Conservation (phyloP, 2,113 vertebrate species). For the Smithornis capensis region DNA sequence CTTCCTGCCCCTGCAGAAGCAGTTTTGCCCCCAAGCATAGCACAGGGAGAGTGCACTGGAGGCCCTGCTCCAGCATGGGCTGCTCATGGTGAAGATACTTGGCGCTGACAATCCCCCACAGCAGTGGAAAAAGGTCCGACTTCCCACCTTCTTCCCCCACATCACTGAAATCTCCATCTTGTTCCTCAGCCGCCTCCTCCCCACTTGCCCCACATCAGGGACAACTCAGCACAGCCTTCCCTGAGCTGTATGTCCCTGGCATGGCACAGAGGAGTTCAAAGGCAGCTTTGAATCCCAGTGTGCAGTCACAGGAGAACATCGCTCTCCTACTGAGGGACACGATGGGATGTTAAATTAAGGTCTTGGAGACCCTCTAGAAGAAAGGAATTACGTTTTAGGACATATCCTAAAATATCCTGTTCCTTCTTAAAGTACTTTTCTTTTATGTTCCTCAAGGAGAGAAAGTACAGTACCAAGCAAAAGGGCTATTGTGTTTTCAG, state of each 20-base stretch:
- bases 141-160: background rate
- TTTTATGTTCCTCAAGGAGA: conserved; percentile 5
- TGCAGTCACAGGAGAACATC: background rate
- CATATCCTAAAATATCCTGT: conserved; percentile 25
- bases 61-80: rapidly evolving
- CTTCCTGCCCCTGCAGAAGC: background rate
- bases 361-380: background rate
- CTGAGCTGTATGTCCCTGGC: rapidly evolving
- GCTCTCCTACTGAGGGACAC: background rate
- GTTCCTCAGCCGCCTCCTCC: background rate
- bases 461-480: background rate
- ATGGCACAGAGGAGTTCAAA: rapidly evolving
- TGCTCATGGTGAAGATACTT: background rate
- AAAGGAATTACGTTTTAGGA: conserved; percentile 23
- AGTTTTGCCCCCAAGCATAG: background rate
- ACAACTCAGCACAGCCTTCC: background rate
- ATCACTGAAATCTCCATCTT: background rate
- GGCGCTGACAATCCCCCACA: background rate
- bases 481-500: conserved; percentile 27
- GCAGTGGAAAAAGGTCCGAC: background rate
- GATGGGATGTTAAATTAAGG: background rate
- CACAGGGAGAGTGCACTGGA: rapidly evolving
- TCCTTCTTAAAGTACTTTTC: conserved; percentile 2
- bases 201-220: rapidly evolving
- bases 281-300: background rate